Conservation (phyloP, 2,113 vertebrate genomes). For the Tachycineta bicolor region DNA sequence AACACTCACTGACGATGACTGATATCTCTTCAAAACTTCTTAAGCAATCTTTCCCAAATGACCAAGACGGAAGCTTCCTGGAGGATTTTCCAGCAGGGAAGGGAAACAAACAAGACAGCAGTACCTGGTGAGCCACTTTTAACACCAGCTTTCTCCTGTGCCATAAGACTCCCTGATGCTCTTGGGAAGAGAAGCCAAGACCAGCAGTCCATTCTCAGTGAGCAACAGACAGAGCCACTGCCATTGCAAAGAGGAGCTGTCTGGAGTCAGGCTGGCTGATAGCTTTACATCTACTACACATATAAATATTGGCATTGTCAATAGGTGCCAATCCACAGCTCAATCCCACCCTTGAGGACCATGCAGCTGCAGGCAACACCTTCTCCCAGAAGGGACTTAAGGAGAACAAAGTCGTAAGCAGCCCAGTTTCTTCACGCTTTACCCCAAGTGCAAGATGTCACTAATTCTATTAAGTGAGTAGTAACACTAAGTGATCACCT, state of each 20-base stretch:
- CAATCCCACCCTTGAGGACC: neutral
- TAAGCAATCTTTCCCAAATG: neutral
- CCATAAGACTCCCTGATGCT: rapidly evolving
- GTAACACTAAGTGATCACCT: neutral
- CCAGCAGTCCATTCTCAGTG: neutral
- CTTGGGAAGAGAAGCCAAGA: neutral
- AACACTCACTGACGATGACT: neutral
- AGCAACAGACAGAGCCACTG: neutral
- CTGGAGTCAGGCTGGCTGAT: neutral
- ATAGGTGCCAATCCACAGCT: rapidly evolving
- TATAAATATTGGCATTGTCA: rapidly evolving
- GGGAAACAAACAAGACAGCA: neutral
- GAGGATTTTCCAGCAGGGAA: neutral
- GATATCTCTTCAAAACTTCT: neutral
- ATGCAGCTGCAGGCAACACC: neutral
- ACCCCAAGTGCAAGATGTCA: neutral
- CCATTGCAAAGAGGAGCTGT: neutral
- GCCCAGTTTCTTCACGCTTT: neutral
- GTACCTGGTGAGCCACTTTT: neutral
- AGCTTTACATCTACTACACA: neutral
- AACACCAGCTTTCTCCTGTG: neutral
- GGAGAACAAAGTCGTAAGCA: neutral
- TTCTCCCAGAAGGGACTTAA: neutral
- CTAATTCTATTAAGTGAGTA: neutral
- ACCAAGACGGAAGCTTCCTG: neutral